A percentile compares a stretch with the other conserved stretches of the same genome.
phyloP scores from a whole-genome alignment of 2,888 invertebrate genomes.

The Deilephila elpenor region DNA sequence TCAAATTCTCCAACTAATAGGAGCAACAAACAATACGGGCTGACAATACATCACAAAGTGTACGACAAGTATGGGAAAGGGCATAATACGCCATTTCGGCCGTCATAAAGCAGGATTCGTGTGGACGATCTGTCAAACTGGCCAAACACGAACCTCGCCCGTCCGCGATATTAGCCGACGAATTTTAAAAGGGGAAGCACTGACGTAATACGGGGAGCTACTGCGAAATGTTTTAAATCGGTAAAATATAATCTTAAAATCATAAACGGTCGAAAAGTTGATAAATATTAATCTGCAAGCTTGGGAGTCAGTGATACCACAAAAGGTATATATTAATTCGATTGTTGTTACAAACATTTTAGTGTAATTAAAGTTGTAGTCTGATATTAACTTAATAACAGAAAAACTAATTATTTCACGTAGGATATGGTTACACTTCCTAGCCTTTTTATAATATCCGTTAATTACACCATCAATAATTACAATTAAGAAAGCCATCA shows the following conservation, averaged over 20 bases:
- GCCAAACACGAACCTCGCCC: constrained; percentile 71
- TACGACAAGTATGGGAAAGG: constrained; percentile 79
- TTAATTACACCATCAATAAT: too few species aligned
- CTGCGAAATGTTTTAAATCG: background rate
- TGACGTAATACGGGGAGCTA: constrained; percentile 38
- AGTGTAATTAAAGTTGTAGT: too few species aligned
- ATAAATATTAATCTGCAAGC: too few species aligned
- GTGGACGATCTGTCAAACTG: constrained; percentile 83
- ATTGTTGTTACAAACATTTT: too few species aligned
- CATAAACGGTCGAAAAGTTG: too few species aligned
- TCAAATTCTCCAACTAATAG: constrained; percentile 28
- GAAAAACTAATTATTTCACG: too few species aligned
- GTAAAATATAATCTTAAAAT: background rate
- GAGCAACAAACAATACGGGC: constrained; percentile 25
- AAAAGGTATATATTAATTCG: too few species aligned
- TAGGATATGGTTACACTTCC: too few species aligned
- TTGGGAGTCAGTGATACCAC: too few species aligned
- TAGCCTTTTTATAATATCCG: too few species aligned
- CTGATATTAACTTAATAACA: too few species aligned
- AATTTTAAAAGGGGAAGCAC: constrained; percentile 36
- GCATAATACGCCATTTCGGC: constrained; percentile 81
- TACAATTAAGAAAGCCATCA: too few species aligned
- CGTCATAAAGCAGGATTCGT: constrained; percentile 78
- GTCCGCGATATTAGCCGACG: constrained; percentile 62
- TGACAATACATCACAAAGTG: constrained; percentile 58